These are phyloP conservation scores for Cyprinella venusta DNA, from an alignment of 2,797 vertebrate species.

Conservation along the genomic window DNA sequence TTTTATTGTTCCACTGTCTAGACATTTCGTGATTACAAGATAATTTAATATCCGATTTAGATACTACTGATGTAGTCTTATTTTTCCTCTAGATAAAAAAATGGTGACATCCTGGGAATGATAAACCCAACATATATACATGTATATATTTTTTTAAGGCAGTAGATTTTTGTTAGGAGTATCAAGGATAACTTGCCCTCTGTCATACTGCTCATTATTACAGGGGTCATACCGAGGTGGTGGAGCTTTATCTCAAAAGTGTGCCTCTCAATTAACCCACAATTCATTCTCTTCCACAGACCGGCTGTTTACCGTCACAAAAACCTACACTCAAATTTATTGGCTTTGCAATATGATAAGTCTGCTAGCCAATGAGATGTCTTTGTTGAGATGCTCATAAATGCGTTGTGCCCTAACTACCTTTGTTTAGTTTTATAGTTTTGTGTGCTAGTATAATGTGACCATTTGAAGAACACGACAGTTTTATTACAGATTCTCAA, in stretches of 20 bases:
- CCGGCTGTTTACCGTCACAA: constrained; percentile 13
- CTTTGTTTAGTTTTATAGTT: constrained; percentile 43
- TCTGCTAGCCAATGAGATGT: neutral
- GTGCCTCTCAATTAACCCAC: constrained; percentile 27
- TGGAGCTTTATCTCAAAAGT: constrained; percentile 18
- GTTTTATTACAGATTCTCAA: constrained; percentile 32
- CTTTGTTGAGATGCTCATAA: constrained; percentile 29
- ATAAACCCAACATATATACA: neutral
- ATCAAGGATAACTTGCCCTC: neutral
- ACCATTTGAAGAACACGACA: neutral
- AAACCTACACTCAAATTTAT: constrained; percentile 11
- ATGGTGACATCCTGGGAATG: neutral
- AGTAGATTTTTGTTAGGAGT: neutral
- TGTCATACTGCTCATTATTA: constrained; percentile 7
- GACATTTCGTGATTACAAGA: constrained; percentile 54
- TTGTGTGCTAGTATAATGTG: constrained; percentile 18
- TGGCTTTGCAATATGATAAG: neutral
- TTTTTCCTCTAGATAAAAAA: constrained; percentile 7
- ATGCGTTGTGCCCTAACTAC: constrained; percentile 13
- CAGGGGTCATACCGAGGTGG: neutral
- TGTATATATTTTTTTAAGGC: neutral
- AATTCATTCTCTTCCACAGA: constrained; percentile 29
- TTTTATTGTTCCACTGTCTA: constrained; percentile 58
- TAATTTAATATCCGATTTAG: constrained; percentile 51
- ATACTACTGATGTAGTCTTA: neutral